Conservation (phyloP, 2,888 invertebrate species). For the Hemicrepidius hirtus region DNA sequence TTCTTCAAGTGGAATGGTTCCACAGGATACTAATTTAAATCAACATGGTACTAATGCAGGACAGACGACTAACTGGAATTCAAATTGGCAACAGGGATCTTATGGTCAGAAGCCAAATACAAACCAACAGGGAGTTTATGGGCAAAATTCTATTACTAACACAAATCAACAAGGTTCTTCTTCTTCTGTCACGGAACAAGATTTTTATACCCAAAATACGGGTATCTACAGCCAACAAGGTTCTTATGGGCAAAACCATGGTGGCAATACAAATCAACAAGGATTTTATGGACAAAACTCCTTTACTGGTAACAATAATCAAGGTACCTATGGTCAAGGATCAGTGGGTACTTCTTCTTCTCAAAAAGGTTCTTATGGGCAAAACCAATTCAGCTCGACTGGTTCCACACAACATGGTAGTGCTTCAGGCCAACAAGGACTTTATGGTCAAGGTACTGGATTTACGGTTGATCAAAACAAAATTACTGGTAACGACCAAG, state of each 20-base stretch:
- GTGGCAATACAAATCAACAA: neutral
- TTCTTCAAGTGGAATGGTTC: no score
- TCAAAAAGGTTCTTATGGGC: neutral
- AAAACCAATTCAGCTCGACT: neutral
- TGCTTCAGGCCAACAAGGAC: no score
- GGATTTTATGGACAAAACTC: neutral
- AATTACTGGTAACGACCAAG: constrained; percentile 4
- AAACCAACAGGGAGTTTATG: neutral
- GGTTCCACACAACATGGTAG: no score
- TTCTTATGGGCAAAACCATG: neutral
- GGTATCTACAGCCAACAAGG: no score
- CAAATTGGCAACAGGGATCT: constrained; percentile 1
- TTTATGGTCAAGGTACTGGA: no score
- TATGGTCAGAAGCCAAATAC: neutral
- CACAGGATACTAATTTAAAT: neutral
- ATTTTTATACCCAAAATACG: no score
- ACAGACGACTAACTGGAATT: neutral
- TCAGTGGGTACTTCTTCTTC: no score
- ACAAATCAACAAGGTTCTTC: neutral
- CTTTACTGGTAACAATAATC: no score
- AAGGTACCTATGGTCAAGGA: no score
- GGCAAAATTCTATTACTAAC: neutral
- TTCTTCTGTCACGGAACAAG: neutral
- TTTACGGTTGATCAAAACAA: no score
- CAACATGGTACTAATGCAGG: neutral